Evolutionary conservation across 2,888 invertebrate genomes (phyloP).

Genomic region (Tipula confusa): DNA sequence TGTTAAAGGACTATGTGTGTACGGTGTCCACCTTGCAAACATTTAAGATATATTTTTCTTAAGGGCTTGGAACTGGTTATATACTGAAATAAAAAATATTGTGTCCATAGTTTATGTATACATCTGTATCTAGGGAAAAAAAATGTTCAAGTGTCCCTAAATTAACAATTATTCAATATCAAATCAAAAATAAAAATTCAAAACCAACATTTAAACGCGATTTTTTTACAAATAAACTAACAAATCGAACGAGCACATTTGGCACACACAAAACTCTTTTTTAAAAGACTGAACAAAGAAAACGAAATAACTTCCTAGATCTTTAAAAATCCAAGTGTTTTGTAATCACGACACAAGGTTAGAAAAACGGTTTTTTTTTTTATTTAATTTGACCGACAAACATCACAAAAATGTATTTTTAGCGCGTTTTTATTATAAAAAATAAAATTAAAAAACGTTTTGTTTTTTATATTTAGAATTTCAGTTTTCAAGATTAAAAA

Average conservation of each 20-base stretch:
- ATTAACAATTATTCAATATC: too few relatives aligned
- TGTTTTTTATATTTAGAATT: conserved; percentile 15
- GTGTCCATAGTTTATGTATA: background rate
- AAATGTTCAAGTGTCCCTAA: background rate
- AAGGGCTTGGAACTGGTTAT: background rate
- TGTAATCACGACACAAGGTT: conserved; percentile 25
- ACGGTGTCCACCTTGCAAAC: conserved; percentile 25
- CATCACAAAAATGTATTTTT: conserved; percentile 9
- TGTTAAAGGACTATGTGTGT: conserved; percentile 20
- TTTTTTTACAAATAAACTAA: background rate
- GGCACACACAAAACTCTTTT: conserved; percentile 3
- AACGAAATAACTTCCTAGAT: conserved; percentile 20
- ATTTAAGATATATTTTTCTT: background rate
- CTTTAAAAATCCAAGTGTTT: background rate
- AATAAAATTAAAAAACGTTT: background rate
- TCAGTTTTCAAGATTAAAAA: conserved; percentile 4
- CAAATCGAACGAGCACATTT: background rate
- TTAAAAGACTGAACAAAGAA: background rate
- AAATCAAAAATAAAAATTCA: background rate
- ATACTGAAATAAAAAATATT: conserved; percentile 12
- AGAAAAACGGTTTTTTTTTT: background rate
- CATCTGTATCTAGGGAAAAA: too few relatives aligned
- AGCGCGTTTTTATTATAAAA: background rate
- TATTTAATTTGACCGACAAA: conserved; percentile 20
- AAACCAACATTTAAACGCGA: conserved; percentile 3